Conservation (phyloP, 1,140 invertebrate species). For the Anastrepha ludens region DNA sequence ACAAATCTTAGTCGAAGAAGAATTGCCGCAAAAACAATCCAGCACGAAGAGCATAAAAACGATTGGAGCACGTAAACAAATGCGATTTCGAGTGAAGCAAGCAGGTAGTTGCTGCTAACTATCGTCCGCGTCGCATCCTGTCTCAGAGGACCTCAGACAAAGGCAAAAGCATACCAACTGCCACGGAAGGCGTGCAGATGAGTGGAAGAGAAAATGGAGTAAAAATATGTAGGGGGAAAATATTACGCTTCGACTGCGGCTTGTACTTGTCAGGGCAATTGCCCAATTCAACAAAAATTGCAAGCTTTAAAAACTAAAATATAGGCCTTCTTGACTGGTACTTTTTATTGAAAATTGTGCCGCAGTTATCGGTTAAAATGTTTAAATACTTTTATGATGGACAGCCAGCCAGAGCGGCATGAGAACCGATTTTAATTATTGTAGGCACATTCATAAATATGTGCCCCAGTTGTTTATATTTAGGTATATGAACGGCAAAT, state of each 20-base stretch:
- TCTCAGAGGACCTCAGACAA: neutral
- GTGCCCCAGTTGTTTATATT: too few species aligned
- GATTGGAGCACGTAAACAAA: conserved; percentile 23
- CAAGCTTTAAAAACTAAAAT: neutral
- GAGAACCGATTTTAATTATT: too few species aligned
- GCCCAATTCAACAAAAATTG: neutral
- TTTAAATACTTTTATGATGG: too few species aligned
- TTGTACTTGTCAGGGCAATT: neutral
- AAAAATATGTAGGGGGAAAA: too few species aligned
- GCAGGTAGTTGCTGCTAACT: neutral
- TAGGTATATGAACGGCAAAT: too few species aligned
- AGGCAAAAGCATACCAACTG: neutral
- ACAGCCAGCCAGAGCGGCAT: too few species aligned
- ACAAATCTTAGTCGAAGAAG: neutral
- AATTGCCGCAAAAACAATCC: neutral
- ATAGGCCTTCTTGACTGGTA: too few species aligned
- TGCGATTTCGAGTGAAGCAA: neutral
- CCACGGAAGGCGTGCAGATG: too few species aligned
- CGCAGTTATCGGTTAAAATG: too few species aligned
- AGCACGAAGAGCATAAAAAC: neutral
- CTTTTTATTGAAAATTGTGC: too few species aligned
- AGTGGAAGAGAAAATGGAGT: too few species aligned
- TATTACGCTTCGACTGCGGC: neutral
- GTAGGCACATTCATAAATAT: too few species aligned
- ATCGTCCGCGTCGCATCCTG: neutral